Base-by-base conservation (phyloP, 2,888 invertebrate species). In the Drosophila colorata region DNA sequence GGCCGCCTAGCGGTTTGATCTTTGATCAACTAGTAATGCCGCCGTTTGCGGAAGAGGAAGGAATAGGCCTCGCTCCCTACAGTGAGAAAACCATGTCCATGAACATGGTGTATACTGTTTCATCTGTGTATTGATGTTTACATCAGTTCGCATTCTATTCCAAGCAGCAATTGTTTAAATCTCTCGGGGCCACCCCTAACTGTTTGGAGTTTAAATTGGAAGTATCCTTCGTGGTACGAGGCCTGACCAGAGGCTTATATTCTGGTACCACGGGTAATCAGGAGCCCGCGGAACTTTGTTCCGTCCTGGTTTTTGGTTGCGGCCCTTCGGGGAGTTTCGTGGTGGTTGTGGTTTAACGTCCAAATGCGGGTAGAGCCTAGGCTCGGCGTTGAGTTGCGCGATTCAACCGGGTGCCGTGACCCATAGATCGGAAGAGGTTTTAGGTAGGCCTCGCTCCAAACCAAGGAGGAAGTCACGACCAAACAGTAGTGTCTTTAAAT, bases 281-380 rank as follows among this genome's bases (percentile, higher is more conserved):
- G 44, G n/a, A 46, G 46, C 56, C 37, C 35, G 37, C 37, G 9
- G 25, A 46, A 16, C 44, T 16, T 3, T 1, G 40, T 7, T 58
- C 48, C 16, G 33, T 6, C 33, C 33, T 40, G 41, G 23, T 48
- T 58, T 7, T 25, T 25, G 57, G 31, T 41, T 49, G 48, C 48
- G 48, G 9, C 40, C 41, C 33, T 18, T 52, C 28, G 40, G 40
- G 47, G 38, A 47, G 28, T 31, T 4, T 47, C 47, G 38, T 41
- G 48, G 57, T 33, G 47, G 28, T 18, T 47, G 47, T 31, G 47
- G n/a, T 23, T 57, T 40, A 14, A 40, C 5, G 20, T 6, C 43
- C 63, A 56, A 49, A 49, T 49, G 55, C 61, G 48, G 25, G 23
- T 3, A 61, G 48, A 31, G 9, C 25, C 20, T 20, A 7, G 7